phyloP scores from a whole-genome alignment of 2,888 invertebrate species.

The Fragum sueziense region DNA sequence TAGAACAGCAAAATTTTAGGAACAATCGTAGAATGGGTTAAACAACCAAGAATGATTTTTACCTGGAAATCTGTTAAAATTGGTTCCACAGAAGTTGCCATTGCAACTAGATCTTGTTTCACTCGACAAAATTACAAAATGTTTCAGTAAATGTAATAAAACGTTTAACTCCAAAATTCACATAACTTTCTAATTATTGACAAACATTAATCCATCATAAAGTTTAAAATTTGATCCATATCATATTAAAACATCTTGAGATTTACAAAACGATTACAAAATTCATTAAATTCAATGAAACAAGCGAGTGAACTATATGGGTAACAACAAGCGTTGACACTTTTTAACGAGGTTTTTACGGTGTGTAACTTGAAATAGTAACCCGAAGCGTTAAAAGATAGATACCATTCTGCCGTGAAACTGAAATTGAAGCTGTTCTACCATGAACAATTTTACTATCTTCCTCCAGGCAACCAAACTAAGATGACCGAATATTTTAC shows the following conservation, averaged over 20 bases:
- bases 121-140: too few species aligned
- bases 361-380: slow-evolving; percentile 1
- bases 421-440: slow-evolving; percentile 27
- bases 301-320: background rate
- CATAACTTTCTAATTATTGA: background rate
- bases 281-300: too few species aligned
- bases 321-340: background rate
- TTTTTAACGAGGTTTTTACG: slow-evolving; percentile 14
- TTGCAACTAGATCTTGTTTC: background rate
- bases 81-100: slow-evolving; percentile 18
- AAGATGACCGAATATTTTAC: background rate
- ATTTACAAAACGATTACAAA: too few species aligned
- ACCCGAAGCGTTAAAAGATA: slow-evolving; percentile 20
- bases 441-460: slow-evolving; percentile 12
- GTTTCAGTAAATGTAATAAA: background rate
- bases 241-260: too few species aligned
- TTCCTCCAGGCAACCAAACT: background rate
- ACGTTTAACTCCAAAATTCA: background rate
- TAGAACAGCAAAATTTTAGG: too few species aligned
- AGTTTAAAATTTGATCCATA: too few species aligned
- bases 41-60: too few species aligned
- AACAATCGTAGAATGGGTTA: too few species aligned
- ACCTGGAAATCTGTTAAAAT: slow-evolving; percentile 1
- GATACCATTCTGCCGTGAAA: slow-evolving; percentile 25
- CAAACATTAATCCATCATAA: background rate